phyloP scores from a whole-genome alignment of 2,113 vertebrate genomes.

The Esox niger region DNA sequence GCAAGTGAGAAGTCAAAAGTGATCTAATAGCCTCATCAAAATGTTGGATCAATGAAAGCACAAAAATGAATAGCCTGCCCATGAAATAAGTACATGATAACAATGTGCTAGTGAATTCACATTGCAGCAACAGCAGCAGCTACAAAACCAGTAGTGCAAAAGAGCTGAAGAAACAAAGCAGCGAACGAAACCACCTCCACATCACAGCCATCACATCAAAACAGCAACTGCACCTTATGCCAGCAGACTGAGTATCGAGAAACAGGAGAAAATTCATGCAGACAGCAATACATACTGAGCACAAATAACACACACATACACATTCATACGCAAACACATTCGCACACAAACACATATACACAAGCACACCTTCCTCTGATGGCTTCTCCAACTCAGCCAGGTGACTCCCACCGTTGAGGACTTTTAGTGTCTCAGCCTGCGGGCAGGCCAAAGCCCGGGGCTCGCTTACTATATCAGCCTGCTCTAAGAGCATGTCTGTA shows the following conservation, averaged over 20 bases:
- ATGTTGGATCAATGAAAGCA: slow-evolving; percentile 40
- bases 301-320: neutral
- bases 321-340: slow-evolving; percentile 45
- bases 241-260: too few species aligned
- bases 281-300: neutral
- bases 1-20: slow-evolving; percentile 29
- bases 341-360: slow-evolving; percentile 24
- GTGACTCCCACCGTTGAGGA: slow-evolving; percentile 62
- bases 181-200: slow-evolving; percentile 38
- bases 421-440: slow-evolving; percentile 49
- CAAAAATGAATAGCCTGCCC: slow-evolving; percentile 31
- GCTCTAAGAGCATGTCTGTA: slow-evolving; percentile 52
- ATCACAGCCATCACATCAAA: slow-evolving; percentile 23
- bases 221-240: too few species aligned
- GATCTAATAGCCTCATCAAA: slow-evolving; percentile 31
- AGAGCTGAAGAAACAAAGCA: slow-evolving; percentile 45
- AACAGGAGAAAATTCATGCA: too few species aligned
- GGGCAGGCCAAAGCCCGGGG: slow-evolving; percentile 56
- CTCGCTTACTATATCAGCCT: slow-evolving; percentile 54
- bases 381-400: slow-evolving; percentile 44
- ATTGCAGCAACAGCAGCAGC: slow-evolving; percentile 30
- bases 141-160: slow-evolving; percentile 47
- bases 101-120: slow-evolving; percentile 34
- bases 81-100: slow-evolving; percentile 20
- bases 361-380: slow-evolving; percentile 45